Percentiles rank a stretch among this genome's conserved stretches.
Conservation (phyloP, 2,113 vertebrate genomes). For the Vulpes lagopus region DNA sequence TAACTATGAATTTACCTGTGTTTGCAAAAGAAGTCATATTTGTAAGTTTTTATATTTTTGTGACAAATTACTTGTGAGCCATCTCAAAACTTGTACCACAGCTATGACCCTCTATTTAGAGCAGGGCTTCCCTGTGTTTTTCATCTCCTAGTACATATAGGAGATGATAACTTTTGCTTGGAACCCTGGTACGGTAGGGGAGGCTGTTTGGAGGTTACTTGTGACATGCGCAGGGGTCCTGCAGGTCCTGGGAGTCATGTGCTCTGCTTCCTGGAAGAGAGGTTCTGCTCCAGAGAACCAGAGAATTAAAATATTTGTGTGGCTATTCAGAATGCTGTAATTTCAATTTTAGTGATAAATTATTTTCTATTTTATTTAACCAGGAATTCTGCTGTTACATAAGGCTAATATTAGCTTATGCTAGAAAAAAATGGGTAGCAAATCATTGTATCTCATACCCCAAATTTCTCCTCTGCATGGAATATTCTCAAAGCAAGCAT, state of each 20-base stretch:
- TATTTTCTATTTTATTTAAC: background rate
- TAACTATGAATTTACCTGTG: background rate
- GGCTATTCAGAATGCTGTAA: background rate
- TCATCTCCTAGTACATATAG: background rate
- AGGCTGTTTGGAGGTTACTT: background rate
- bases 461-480: background rate
- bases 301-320: background rate
- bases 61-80: background rate
- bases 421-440: background rate
- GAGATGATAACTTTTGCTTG: background rate
- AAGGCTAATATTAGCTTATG: background rate
- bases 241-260: background rate
- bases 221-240: background rate
- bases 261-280: background rate
- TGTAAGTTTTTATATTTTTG: conserved; percentile 8
- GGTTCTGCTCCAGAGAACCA: background rate
- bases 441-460: background rate
- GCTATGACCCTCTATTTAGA: background rate
- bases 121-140: background rate
- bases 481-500: background rate
- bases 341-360: background rate
- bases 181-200: no score
- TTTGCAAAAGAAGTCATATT: background rate
- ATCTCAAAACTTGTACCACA: background rate
- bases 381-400: background rate